Base-by-base conservation (phyloP, 2,113 vertebrate genomes). In the Leucoraja erinaceus region DNA sequence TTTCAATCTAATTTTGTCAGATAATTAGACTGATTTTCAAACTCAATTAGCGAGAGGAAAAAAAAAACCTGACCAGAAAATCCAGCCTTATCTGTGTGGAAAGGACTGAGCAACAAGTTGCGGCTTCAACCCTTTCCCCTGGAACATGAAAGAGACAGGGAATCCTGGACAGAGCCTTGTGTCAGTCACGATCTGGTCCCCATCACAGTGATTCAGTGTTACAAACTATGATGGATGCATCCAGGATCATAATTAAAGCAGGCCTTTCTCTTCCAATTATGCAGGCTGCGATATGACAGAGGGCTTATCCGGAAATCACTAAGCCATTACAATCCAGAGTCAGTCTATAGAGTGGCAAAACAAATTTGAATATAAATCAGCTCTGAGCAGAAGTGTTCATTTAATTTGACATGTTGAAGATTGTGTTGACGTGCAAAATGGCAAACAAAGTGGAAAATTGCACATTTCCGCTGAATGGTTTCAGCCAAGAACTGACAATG, bases 331-430 rank as follows among this genome's bases (percentile, higher is more conserved):
- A 68, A 68, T 38, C 86, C 61, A 68, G 86, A 90, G 2, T 90
- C 88, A 25, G 18, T 90, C n/a, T 9, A 3, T 33, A 22, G 61
- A 68, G 61, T 11, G 63, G 70, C 33, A 90, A 90, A 70, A 70
- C 86, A 70, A 68, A 91, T 91, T 72, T 91, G 90, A 91, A 91
- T 91, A 91, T 91, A 38, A 91, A 91, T 91, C 66, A 47, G 33
- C 90, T 47, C 4, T 14, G 70, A 70, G 38, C 66, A 91, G 90
- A 72, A 20, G 33, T 74, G 47, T 72, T 72, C 31, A 91, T 91
- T 70, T 91, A 70, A 91, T 91, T 91, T 47, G 66, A 72, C 68
- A 20, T 74, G 90, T 72, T 38, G 66, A 47, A 91, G 63, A 91
- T 91, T 70, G 88, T 47, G 20, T 91, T 47, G 33, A 91, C 88